Percentiles rank a stretch among this genome's conserved stretches.
These are phyloP conservation scores for Kradibia gibbosae DNA, from an alignment of 1,140 invertebrate species.

Conservation along the genomic window DNA sequence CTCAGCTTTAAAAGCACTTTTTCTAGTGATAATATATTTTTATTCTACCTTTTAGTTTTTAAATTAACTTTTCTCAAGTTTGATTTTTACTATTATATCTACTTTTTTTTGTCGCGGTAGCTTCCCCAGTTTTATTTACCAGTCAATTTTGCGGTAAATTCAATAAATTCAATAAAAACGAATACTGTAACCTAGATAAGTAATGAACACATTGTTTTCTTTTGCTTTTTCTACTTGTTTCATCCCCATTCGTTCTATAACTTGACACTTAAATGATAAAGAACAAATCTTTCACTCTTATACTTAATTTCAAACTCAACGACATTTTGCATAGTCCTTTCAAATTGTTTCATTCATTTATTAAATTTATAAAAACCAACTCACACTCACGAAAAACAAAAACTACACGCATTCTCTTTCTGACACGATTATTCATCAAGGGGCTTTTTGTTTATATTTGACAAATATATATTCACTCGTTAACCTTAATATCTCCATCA, in stretches of 20 bases:
- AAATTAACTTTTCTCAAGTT: constrained; percentile 3
- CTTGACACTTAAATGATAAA: background rate
- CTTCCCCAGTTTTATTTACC: constrained; percentile 45
- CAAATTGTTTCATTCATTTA: constrained; percentile 14
- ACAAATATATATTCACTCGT: constrained; percentile 45
- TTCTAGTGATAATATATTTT: background rate
- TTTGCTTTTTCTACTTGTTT: constrained; percentile 34
- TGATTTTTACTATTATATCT: constrained; percentile 38
- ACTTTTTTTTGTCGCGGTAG: constrained; percentile 46
- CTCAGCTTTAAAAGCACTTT: background rate
- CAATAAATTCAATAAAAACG: constrained; percentile 57
- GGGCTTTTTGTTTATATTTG: constrained; percentile 8
- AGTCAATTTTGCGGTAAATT: constrained; percentile 50
- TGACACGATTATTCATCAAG: constrained; percentile 32
- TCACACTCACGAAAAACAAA: constrained; percentile 52
- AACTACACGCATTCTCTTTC: constrained; percentile 50
- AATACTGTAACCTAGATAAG: constrained; percentile 67
- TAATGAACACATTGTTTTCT: constrained; percentile 67
- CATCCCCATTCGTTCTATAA: background rate
- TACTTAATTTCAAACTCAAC: too few relatives aligned
- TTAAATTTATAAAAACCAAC: constrained; percentile 20
- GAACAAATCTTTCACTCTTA: constrained; percentile 24
- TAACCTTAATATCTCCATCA: constrained; percentile 43
- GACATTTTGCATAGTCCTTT: too few relatives aligned
- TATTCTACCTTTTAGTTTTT: constrained; percentile 26